A percentile compares a stretch with the other conserved stretches of the same genome.
These are phyloP conservation scores for Suricata suricatta DNA, from an alignment of 2,113 vertebrate genomes.

Conservation along the genomic window DNA sequence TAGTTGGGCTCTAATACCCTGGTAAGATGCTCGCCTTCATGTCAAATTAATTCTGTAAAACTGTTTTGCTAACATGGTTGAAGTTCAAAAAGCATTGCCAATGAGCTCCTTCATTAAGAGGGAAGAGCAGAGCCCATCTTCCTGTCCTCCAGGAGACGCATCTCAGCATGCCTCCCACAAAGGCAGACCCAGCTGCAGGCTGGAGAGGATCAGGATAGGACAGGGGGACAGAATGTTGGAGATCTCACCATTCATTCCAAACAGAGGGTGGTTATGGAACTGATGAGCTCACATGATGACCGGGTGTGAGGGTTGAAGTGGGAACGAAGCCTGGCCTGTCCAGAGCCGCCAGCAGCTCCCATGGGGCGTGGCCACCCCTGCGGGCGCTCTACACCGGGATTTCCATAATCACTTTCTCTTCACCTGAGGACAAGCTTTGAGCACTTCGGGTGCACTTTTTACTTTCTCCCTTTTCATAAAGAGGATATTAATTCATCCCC, in stretches of 20 bases:
- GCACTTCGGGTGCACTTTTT: background rate
- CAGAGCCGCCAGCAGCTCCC: background rate
- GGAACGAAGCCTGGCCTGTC: background rate
- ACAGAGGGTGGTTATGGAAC: background rate
- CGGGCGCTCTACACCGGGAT: background rate
- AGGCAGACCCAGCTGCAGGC: background rate
- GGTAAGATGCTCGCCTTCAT: background rate
- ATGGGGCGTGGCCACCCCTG: fast-evolving
- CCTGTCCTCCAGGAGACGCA: too few species aligned
- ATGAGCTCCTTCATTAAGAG: background rate
- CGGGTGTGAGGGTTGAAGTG: too few species aligned
- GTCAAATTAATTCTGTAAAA: background rate
- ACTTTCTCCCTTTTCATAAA: background rate
- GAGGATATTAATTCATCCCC: background rate
- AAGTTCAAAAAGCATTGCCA: background rate
- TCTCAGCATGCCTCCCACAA: background rate
- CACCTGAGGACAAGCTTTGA: background rate
- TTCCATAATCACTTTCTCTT: background rate
- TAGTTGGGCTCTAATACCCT: background rate
- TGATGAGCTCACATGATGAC: background rate
- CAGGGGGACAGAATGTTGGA: background rate
- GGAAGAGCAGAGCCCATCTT: background rate
- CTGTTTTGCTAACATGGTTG: background rate
- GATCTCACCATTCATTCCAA: background rate
- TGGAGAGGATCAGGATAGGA: fast-evolving